phyloP scores from a whole-genome alignment of 2,797 vertebrate genomes.

The Allobates femoralis region DNA sequence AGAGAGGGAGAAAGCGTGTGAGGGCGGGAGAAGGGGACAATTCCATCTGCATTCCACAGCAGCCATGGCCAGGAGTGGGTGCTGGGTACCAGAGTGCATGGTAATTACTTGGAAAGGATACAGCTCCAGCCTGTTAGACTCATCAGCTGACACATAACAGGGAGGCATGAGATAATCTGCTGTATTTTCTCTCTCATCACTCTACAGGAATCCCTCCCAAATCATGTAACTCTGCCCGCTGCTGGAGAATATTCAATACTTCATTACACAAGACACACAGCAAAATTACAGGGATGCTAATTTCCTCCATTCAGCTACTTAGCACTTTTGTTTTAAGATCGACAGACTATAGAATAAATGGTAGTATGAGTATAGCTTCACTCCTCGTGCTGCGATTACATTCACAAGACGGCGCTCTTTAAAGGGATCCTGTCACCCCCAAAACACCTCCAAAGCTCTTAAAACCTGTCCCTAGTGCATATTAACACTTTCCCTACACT shows the following conservation, averaged over 20 bases:
- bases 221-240: conserved; percentile 13
- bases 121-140: conserved; percentile 31
- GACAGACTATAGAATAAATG: not conserved
- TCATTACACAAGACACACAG: conserved; percentile 16
- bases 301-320: conserved; percentile 22
- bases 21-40: conserved; percentile 6
- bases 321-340: not conserved
- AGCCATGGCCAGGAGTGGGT: conserved; percentile 35
- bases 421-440: too few species aligned
- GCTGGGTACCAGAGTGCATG: conserved; percentile 27
- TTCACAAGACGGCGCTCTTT: too few species aligned
- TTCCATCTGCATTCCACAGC: conserved; percentile 40
- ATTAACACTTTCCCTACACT: too few species aligned
- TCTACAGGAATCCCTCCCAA: conserved; percentile 38
- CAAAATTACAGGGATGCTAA: conserved; percentile 25
- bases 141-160: conserved; percentile 43
- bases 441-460: too few species aligned
- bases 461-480: too few species aligned
- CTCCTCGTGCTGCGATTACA: not conserved
- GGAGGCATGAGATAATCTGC: conserved; percentile 25
- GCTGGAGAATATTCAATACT: conserved; percentile 33
- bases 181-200: conserved; percentile 5
- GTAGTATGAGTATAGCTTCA: not conserved
- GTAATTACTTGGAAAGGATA: conserved; percentile 40
- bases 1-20: not conserved